phyloP scores from a whole-genome alignment of 2,797 vertebrate species.

The Paramormyrops hopkinsi region DNA sequence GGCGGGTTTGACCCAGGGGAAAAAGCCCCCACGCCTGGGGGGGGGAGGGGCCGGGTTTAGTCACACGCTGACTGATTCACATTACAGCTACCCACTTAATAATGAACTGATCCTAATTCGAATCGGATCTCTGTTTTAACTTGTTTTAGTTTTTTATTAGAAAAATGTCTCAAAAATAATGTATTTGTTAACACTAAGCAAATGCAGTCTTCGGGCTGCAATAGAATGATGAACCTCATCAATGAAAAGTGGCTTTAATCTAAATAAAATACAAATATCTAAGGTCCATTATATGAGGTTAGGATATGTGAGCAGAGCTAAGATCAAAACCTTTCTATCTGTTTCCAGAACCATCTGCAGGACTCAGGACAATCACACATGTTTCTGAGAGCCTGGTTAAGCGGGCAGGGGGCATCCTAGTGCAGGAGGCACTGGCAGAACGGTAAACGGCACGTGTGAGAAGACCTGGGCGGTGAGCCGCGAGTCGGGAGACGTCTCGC shows the following conservation, averaged over 20 bases:
- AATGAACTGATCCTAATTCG: not conserved
- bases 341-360: not conserved
- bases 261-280: not conserved
- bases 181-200: not conserved
- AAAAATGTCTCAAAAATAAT: not conserved
- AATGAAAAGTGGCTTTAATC: not conserved
- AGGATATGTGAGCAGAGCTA: not conserved
- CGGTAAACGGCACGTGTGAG: not conserved
- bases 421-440: not conserved
- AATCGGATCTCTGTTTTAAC: not conserved
- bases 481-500: conserved; percentile 51
- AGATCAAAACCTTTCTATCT: not conserved
- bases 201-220: not conserved
- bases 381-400: not conserved
- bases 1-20: too few relatives aligned
- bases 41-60: not conserved
- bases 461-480: conserved; percentile 39
- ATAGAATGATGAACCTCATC: not conserved
- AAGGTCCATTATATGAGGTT: not conserved
- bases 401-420: not conserved
- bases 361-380: not conserved
- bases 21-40: too few relatives aligned
- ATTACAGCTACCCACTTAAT: not conserved
- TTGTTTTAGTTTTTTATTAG: not conserved
- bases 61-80: not conserved